phyloP scores from a whole-genome alignment of 2,113 vertebrate species.

The Hemichromis elongatus region DNA sequence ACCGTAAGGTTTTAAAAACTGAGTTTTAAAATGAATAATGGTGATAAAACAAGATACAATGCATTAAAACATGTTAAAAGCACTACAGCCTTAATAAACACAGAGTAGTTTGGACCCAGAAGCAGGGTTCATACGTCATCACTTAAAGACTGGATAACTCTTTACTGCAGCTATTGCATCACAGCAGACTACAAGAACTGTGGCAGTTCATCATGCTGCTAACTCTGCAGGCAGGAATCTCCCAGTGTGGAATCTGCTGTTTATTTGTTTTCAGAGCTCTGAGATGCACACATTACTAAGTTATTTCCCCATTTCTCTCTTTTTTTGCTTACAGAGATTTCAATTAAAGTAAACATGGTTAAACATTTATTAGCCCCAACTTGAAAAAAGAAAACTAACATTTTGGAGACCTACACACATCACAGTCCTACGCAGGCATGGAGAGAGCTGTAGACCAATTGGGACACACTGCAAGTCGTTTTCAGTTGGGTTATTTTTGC shows the following conservation, averaged over 20 bases:
- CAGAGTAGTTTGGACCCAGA: too few relatives aligned
- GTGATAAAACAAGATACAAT: too few relatives aligned
- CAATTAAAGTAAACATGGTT: not conserved
- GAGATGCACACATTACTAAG: fast-evolving
- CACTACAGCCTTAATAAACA: too few relatives aligned
- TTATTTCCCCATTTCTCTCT: not conserved
- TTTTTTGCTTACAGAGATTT: not conserved
- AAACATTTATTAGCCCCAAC: not conserved
- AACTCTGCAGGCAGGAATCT: not conserved
- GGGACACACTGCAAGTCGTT: not conserved
- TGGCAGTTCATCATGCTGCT: not conserved
- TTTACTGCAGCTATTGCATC: not conserved
- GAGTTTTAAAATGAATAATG: too few relatives aligned
- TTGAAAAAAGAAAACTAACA: not conserved
- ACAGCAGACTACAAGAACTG: not conserved
- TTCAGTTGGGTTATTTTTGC: not conserved
- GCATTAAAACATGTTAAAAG: too few relatives aligned
- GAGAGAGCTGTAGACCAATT: not conserved
- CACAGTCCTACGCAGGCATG: not conserved
- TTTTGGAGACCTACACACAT: not conserved
- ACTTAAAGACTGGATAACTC: too few relatives aligned
- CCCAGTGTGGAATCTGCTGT: not conserved
- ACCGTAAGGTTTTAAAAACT: too few relatives aligned
- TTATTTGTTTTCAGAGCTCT: not conserved
- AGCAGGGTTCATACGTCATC: too few relatives aligned